Percentiles rank a stretch among this genome's conserved stretches.
phyloP scores from a whole-genome alignment of 2,797 vertebrate species.

The Schizopygopsis malacanthus region DNA sequence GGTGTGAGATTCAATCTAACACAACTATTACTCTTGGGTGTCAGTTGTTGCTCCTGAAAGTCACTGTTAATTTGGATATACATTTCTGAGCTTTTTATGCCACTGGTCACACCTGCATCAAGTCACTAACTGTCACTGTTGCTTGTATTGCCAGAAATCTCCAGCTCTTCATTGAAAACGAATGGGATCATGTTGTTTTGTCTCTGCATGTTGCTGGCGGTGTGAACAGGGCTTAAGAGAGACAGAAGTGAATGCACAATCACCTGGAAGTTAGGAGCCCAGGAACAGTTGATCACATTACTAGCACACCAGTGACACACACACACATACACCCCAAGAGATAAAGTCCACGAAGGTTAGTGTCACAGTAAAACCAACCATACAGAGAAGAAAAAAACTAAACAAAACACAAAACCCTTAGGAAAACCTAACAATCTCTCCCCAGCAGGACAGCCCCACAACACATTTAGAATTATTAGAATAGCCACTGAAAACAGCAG shows the following conservation, averaged over 20 bases:
- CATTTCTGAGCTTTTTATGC: background rate
- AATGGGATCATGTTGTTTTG: background rate
- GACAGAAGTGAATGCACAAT: background rate
- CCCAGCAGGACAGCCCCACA: too few species aligned
- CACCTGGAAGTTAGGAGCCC: background rate
- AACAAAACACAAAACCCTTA: background rate
- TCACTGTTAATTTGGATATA: background rate
- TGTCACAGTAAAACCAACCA: background rate
- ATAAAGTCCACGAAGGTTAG: background rate
- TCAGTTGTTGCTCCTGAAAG: background rate
- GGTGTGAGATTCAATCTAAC: background rate
- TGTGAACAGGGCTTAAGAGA: background rate
- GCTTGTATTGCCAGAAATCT: too few species aligned
- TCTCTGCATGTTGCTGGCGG: background rate
- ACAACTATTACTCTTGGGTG: too few species aligned
- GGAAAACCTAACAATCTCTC: background rate
- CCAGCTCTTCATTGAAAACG: background rate
- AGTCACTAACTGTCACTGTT: background rate
- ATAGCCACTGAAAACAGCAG: background rate
- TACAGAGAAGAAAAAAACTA: background rate
- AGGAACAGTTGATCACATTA: background rate
- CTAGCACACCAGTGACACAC: background rate
- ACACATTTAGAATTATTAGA: background rate
- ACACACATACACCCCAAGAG: background rate
- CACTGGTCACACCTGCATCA: background rate